Conservation (phyloP, 2,797 vertebrate species). For the Argentina silus region DNA sequence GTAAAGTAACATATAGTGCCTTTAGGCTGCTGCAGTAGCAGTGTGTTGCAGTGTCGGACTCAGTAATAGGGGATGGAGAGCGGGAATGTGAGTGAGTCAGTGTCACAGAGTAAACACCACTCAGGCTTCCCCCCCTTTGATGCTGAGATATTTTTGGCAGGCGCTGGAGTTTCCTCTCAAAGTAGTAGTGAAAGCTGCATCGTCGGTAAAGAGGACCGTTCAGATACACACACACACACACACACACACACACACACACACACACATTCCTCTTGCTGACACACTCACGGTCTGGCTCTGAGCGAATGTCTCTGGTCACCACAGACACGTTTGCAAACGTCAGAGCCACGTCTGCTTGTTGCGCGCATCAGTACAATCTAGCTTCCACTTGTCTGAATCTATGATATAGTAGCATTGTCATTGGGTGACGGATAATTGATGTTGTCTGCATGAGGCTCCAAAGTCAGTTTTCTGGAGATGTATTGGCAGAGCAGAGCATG, state of each 20-base stretch:
- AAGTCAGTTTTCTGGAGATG: not conserved
- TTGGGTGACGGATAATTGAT: not conserved
- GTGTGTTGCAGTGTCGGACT: no score
- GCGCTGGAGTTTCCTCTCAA: constrained; percentile 38
- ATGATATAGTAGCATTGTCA: not conserved
- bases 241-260: no score
- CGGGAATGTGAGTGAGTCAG: not conserved
- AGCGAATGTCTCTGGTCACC: not conserved
- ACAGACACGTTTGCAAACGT: constrained; percentile 13
- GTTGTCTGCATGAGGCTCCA: not conserved
- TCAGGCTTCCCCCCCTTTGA: constrained; percentile 43
- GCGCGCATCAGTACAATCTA: constrained; percentile 7
- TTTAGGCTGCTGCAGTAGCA: no score
- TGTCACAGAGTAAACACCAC: constrained; percentile 44
- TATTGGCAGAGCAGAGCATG: not conserved
- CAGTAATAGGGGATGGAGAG: no score
- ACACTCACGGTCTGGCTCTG: not conserved
- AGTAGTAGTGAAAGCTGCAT: constrained; percentile 11
- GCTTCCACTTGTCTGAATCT: not conserved
- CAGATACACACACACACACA: not conserved
- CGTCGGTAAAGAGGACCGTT: not conserved
- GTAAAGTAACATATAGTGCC: no score
- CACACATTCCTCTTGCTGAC: no score
- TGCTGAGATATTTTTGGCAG: constrained; percentile 55
- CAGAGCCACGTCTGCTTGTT: constrained; percentile 11